phyloP scores from a whole-genome alignment of 1,140 invertebrate species.

The Chymomyza costata region DNA sequence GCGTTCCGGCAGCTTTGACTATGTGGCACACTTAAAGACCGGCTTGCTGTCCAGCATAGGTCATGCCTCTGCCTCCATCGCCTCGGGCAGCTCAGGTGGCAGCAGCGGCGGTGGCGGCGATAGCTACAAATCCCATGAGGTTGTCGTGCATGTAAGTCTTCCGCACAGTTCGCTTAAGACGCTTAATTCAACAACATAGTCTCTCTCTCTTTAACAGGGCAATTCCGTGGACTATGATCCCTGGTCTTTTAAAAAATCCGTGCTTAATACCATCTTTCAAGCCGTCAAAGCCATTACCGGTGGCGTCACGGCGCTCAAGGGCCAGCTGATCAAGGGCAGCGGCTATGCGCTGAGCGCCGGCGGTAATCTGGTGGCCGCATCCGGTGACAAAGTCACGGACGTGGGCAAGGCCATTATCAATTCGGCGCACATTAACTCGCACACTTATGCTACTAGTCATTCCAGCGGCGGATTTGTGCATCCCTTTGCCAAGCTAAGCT shows the following conservation, averaged over 20 bases:
- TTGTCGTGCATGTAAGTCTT: slow-evolving; percentile 74
- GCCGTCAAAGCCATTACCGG: slow-evolving; percentile 90
- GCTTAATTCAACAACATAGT: neutral
- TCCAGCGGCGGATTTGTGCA: slow-evolving; percentile 47
- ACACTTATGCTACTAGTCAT: slow-evolving; percentile 60
- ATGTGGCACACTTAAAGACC: slow-evolving; percentile 74
- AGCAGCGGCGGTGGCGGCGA: slow-evolving; percentile 76
- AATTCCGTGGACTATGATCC: slow-evolving; percentile 79
- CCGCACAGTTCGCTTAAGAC: neutral
- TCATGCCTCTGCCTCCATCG: slow-evolving; percentile 77
- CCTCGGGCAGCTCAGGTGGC: slow-evolving; percentile 78
- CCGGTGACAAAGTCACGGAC: slow-evolving; percentile 83
- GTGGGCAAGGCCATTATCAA: slow-evolving; percentile 85
- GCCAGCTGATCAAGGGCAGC: slow-evolving; percentile 88
- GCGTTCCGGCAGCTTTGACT: slow-evolving; percentile 75
- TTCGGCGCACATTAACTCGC: slow-evolving; percentile 80
- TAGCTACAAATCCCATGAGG: slow-evolving; percentile 73
- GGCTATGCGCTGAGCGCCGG: slow-evolving; percentile 84
- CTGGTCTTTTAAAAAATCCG: slow-evolving; percentile 87
- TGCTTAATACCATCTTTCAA: slow-evolving; percentile 86
- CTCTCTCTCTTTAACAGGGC: slow-evolving; percentile 51
- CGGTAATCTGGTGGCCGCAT: slow-evolving; percentile 78
- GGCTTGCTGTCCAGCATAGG: slow-evolving; percentile 78
- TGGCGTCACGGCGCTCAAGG: slow-evolving; percentile 87
- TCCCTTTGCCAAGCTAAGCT: slow-evolving; percentile 63